A percentile compares a stretch with the other conserved stretches of the same genome.
These are phyloP conservation scores for Athetis lepigone DNA, from an alignment of 2,888 invertebrate species.

Conservation along the genomic window DNA sequence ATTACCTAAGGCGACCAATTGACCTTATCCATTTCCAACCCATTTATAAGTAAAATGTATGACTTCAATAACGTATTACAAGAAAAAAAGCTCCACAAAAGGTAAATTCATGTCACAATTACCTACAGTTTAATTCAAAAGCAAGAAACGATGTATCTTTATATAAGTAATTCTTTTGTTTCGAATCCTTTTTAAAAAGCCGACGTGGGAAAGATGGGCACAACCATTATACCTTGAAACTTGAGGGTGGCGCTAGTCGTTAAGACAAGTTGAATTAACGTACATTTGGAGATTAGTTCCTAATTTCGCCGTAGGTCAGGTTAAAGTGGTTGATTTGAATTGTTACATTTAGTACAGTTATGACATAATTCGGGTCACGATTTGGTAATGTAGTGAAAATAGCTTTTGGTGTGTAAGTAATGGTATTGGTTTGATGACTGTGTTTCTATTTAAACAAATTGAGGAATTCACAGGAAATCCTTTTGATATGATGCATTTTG, in stretches of 20 bases:
- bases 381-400: constrained; percentile 14
- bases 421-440: neutral
- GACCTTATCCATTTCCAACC: no score
- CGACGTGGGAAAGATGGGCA: constrained; percentile 44
- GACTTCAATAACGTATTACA: neutral
- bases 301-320: neutral
- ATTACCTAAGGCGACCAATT: no score
- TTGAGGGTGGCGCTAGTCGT: neutral
- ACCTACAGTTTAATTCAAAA: constrained; percentile 51
- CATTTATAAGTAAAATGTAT: no score
- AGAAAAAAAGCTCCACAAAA: constrained; percentile 7
- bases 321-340: constrained; percentile 4
- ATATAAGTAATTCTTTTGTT: constrained; percentile 45
- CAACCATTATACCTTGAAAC: constrained; percentile 12
- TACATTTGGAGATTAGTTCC: neutral
- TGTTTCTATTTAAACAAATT: neutral
- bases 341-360: constrained; percentile 22
- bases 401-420: constrained; percentile 10
- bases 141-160: constrained; percentile 39
- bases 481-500: neutral
- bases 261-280: neutral
- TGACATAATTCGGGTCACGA: constrained; percentile 40
- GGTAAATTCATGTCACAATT: constrained; percentile 34
- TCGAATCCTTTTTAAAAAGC: constrained; percentile 29
- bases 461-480: neutral